A percentile compares a stretch with the other conserved stretches of the same genome.
Evolutionary conservation across 2,888 invertebrate genomes (phyloP).

Genomic region (Ophion ellenae): DNA sequence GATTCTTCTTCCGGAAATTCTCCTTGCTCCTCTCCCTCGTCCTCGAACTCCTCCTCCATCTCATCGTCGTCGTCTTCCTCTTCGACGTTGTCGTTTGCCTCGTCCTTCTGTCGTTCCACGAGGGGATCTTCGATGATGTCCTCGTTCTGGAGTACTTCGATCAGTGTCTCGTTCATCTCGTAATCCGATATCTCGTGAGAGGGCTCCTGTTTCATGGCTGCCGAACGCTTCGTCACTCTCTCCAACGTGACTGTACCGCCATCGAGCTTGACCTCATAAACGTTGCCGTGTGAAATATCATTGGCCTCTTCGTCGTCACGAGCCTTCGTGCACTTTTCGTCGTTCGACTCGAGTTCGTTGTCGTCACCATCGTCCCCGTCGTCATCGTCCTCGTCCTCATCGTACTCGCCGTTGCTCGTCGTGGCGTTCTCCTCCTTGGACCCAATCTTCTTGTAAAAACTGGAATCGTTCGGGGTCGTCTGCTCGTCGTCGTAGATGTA

Average conservation of each 20-base stretch:
- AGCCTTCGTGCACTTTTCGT: slow-evolving; percentile 70
- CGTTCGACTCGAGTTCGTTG: slow-evolving; percentile 52
- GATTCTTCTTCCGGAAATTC: slow-evolving; percentile 9
- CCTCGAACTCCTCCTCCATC: slow-evolving; percentile 5
- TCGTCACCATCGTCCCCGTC: slow-evolving; percentile 47
- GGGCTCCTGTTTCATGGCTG: slow-evolving; percentile 40
- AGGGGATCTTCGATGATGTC: slow-evolving; percentile 10
- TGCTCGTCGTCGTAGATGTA: slow-evolving; percentile 64
- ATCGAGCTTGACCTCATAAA: slow-evolving; percentile 79
- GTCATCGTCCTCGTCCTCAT: slow-evolving; percentile 68
- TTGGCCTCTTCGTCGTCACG: slow-evolving; percentile 54
- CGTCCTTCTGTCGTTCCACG: slow-evolving; percentile 18
- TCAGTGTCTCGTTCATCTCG: slow-evolving; percentile 40
- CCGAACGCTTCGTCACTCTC: slow-evolving; percentile 69
- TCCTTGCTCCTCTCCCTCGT: background rate
- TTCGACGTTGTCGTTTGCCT: slow-evolving; percentile 8
- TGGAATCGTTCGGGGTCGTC: slow-evolving; percentile 57
- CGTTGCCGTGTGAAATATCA: slow-evolving; percentile 68
- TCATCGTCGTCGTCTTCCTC: slow-evolving; percentile 21
- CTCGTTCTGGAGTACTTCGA: slow-evolving; percentile 36
- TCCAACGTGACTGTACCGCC: slow-evolving; percentile 77
- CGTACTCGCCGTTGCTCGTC: slow-evolving; percentile 63
- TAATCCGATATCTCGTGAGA: slow-evolving; percentile 47
- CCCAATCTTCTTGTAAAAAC: slow-evolving; percentile 66
- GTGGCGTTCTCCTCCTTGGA: slow-evolving; percentile 66